phyloP scores from a whole-genome alignment of 2,797 vertebrate species.

The Emys orbicularis region DNA sequence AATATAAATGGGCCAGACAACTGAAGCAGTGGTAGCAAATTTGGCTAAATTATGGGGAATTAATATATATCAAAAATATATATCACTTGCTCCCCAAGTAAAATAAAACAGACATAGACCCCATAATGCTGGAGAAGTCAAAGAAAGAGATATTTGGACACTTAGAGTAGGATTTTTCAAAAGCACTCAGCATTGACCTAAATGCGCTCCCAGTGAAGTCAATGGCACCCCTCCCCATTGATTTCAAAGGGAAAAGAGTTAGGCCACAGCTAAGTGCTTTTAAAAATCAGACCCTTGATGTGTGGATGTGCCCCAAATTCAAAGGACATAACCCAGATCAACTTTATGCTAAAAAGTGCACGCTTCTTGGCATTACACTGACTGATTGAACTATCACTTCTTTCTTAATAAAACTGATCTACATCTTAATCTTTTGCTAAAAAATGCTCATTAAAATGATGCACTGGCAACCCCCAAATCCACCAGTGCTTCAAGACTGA shows the following conservation, averaged over 20 bases:
- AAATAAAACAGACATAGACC: not conserved
- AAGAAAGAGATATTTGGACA: not conserved
- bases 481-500: not conserved
- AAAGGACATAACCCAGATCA: not conserved
- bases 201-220: too few species aligned
- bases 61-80: not conserved
- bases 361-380: not conserved
- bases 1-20: conserved; percentile 35
- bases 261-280: not conserved
- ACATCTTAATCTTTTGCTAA: not conserved
- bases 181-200: not conserved
- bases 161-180: not conserved
- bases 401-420: not conserved
- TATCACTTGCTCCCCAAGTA: not conserved
- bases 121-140: not conserved
- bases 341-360: not conserved
- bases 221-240: not conserved
- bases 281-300: not conserved
- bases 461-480: not conserved
- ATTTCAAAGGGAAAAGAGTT: not conserved
- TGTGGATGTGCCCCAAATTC: not conserved
- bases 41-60: not conserved
- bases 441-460: not conserved
- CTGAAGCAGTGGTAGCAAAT: conserved; percentile 1
- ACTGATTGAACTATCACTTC: not conserved